Conservation (phyloP, 2,797 vertebrate species). For the Ataeniobius toweri region DNA sequence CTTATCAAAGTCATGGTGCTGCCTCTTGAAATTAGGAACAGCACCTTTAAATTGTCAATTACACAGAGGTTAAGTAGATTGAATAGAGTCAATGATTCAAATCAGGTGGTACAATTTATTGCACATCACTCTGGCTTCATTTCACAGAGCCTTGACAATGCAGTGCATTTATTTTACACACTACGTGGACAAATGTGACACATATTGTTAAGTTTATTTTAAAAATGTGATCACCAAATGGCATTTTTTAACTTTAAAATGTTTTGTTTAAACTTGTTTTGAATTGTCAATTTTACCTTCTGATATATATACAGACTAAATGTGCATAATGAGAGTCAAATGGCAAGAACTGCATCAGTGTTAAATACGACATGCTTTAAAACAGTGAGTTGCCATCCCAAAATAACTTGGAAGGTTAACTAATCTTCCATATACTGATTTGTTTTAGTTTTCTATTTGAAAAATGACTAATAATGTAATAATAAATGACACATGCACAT, state of each 20-base stretch:
- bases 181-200: background rate
- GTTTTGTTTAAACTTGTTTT: background rate
- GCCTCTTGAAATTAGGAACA: conserved; percentile 78
- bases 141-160: conserved; percentile 37
- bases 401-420: background rate
- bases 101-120: conserved; percentile 74
- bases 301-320: background rate
- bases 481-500: background rate
- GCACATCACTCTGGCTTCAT: conserved; percentile 59
- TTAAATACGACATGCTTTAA: background rate
- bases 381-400: background rate
- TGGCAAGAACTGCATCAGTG: background rate
- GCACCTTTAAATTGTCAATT: conserved; percentile 78
- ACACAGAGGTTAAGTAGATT: conserved; percentile 76
- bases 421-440: background rate
- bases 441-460: background rate
- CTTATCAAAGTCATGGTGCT: conserved; percentile 73
- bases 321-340: background rate
- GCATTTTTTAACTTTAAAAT: background rate
- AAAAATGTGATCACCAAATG: background rate
- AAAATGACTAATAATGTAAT: background rate
- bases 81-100: conserved; percentile 75
- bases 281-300: background rate
- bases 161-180: conserved; percentile 24
- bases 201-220: background rate